Evolutionary conservation across 1,140 invertebrate genomes (phyloP).

Genomic region (Drosophila azteca): DNA sequence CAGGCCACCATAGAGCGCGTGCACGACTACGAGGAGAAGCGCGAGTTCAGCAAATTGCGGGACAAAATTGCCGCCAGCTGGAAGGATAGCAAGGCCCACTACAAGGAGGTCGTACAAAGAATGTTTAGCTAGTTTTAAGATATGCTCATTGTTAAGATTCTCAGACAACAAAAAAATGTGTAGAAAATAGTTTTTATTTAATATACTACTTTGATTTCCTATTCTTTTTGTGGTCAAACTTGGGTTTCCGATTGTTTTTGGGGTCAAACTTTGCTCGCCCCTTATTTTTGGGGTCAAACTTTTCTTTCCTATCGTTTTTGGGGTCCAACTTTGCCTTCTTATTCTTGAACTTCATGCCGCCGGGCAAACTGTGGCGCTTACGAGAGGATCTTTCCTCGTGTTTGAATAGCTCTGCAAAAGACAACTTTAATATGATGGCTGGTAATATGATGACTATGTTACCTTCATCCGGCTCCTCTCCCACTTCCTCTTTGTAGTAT

Average conservation of each 20-base stretch:
- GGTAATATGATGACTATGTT: neutral
- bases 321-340: constrained; percentile 60
- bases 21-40: constrained; percentile 71
- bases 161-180: constrained; percentile 15
- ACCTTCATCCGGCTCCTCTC: constrained; percentile 92
- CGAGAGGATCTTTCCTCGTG: constrained; percentile 51
- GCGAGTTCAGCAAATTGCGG: constrained; percentile 70
- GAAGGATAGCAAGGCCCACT: constrained; percentile 72
- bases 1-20: constrained; percentile 63
- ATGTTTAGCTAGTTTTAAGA: constrained; percentile 73
- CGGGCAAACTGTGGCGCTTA: constrained; percentile 61
- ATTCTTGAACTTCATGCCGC: constrained; percentile 73
- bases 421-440: neutral
- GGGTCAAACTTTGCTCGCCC: constrained; percentile 19
- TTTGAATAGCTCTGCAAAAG: constrained; percentile 71
- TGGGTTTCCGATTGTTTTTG: constrained; percentile 56
- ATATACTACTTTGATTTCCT: constrained; percentile 47
- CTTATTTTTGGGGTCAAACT: constrained; percentile 7
- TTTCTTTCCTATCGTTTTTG: constrained; percentile 21
- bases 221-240: constrained; percentile 41
- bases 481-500: constrained; percentile 94
- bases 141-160: constrained; percentile 20
- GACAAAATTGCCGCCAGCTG: constrained; percentile 63
- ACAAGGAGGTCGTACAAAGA: constrained; percentile 77
- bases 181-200: constrained; percentile 49